Evolutionary conservation across 2,797 vertebrate species (phyloP).

Genomic region (Hydrophis major): DNA sequence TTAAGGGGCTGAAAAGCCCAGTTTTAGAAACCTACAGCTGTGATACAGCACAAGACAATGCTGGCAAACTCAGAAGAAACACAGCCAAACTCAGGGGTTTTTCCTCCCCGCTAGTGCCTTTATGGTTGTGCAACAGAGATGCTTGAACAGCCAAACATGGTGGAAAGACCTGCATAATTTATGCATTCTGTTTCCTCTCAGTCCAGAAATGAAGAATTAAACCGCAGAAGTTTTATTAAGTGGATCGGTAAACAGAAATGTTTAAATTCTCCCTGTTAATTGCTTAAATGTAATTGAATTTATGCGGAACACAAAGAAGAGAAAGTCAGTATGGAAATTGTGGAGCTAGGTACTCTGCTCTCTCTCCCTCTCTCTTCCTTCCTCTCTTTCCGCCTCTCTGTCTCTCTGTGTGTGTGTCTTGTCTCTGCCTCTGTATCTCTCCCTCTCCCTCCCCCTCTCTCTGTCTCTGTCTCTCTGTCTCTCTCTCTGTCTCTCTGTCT

Average conservation of each 20-base stretch:
- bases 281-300: conserved; percentile 66
- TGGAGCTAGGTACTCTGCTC: too few species aligned
- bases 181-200: conserved; percentile 36
- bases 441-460: too few species aligned
- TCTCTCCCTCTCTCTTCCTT: too few species aligned
- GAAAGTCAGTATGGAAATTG: background rate
- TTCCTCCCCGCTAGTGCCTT: background rate
- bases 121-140: conserved; percentile 22
- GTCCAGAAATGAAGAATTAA: conserved; percentile 65
- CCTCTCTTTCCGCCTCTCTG: too few species aligned
- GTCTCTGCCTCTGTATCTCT: too few species aligned
- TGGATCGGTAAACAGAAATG: conserved; percentile 67
- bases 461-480: too few species aligned
- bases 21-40: background rate
- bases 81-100: too few species aligned
- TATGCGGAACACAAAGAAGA: conserved; percentile 29
- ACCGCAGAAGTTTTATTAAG: conserved; percentile 66
- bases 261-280: conserved; percentile 65
- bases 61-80: background rate
- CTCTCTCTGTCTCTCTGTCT: too few species aligned
- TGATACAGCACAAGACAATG: too few species aligned
- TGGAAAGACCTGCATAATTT: conserved; percentile 61
- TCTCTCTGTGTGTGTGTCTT: too few species aligned
- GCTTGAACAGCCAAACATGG: conserved; percentile 56
- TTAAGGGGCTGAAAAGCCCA: background rate